phyloP scores from a whole-genome alignment of 2,113 vertebrate genomes.

The Oenanthe melanoleuca region DNA sequence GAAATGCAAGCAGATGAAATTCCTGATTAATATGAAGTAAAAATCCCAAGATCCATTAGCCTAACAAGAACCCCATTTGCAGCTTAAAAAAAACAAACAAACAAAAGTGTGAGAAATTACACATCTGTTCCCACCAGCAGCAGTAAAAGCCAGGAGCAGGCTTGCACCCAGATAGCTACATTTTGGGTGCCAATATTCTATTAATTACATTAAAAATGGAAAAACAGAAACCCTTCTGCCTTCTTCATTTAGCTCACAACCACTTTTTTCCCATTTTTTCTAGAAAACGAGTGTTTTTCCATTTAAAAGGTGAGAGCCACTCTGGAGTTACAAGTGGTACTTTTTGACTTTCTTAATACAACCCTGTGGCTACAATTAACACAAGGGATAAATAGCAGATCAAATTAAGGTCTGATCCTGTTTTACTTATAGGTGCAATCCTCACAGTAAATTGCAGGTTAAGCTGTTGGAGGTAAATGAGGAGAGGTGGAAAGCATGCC shows the following conservation, averaged over 20 bases:
- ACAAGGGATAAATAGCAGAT: slow-evolving; percentile 59
- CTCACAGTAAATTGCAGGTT: slow-evolving; percentile 43
- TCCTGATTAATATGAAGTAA: slow-evolving; percentile 33
- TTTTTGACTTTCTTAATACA: slow-evolving; percentile 70
- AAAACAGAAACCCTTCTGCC: slow-evolving; percentile 57
- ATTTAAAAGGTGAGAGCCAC: slow-evolving; percentile 71
- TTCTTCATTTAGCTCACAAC: slow-evolving; percentile 56
- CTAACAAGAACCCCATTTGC: slow-evolving; percentile 49
- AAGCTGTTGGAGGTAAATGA: slow-evolving; percentile 50
- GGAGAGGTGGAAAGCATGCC: slow-evolving; percentile 11
- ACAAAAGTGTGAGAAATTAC: slow-evolving; percentile 15
- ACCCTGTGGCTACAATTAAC: slow-evolving; percentile 72
- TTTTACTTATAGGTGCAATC: slow-evolving; percentile 32
- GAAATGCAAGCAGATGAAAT: slow-evolving; percentile 12
- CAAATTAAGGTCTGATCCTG: slow-evolving; percentile 68
- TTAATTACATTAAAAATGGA: slow-evolving; percentile 65
- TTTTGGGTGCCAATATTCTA: slow-evolving; percentile 44
- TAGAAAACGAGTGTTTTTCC: slow-evolving; percentile 63
- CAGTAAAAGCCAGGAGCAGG: not conserved
- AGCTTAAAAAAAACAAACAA: slow-evolving; percentile 48
- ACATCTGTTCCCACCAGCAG: slow-evolving; percentile 16
- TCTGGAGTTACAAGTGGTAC: slow-evolving; percentile 66
- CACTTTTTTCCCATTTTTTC: slow-evolving; percentile 32
- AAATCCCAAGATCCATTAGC: slow-evolving; percentile 41
- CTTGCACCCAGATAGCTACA: slow-evolving; percentile 26